Conservation (phyloP, 2,888 invertebrate species). For the Bibio marci region DNA sequence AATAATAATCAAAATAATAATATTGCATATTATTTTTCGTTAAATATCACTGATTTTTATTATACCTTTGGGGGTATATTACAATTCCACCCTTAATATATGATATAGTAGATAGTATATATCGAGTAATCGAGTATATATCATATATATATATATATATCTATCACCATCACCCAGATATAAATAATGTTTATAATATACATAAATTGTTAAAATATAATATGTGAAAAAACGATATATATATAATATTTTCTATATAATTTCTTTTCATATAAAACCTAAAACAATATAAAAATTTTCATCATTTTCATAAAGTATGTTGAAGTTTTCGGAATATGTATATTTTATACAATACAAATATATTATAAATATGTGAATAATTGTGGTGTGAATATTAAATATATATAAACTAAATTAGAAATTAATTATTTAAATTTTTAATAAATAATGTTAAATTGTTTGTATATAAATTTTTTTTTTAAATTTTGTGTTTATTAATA, state of each 20-base stretch:
- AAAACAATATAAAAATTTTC: too few species aligned
- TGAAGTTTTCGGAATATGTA: too few species aligned
- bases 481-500: neutral
- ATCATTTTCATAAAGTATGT: too few species aligned
- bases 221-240: too few species aligned
- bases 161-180: too few species aligned
- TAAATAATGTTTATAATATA: too few species aligned
- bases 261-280: neutral
- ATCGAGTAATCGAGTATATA: too few species aligned
- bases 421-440: neutral
- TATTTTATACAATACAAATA: neutral
- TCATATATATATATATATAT: too few species aligned
- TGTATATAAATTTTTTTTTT: neutral
- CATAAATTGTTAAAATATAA: too few species aligned
- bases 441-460: neutral
- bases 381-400: neutral
- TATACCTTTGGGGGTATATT: slow-evolving; percentile 1
- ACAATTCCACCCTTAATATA: too few species aligned
- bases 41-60: slow-evolving; percentile 8
- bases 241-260: too few species aligned
- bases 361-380: neutral
- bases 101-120: too few species aligned
- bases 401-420: neutral
- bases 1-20: neutral
- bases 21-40: neutral